Conservation (phyloP, 1,140 invertebrate species). For the Heliconius hewitsoni region DNA sequence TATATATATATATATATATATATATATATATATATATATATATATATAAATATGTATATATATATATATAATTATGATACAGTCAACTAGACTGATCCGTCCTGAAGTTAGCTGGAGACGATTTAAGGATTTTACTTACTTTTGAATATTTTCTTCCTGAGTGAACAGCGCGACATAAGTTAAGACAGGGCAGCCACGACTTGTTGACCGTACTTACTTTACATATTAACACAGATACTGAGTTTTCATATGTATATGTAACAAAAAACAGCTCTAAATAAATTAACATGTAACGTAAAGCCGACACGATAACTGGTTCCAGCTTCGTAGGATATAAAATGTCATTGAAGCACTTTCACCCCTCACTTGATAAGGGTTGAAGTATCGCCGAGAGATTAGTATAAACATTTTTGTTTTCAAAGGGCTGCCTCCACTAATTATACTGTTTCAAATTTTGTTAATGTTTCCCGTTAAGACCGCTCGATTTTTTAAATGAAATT, state of each 20-base stretch:
- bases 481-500: neutral
- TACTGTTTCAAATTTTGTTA: neutral
- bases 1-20: too few relatives aligned
- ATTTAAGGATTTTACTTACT: too few relatives aligned
- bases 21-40: too few relatives aligned
- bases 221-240: too few relatives aligned
- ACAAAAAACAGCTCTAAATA: neutral
- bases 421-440: neutral
- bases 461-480: neutral
- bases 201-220: too few relatives aligned
- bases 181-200: too few relatives aligned
- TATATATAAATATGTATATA: too few relatives aligned
- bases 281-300: neutral
- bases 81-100: too few relatives aligned
- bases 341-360: constrained; percentile 8
- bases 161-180: too few relatives aligned
- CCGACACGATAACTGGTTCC: neutral
- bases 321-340: neutral
- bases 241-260: neutral
- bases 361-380: constrained; percentile 9
- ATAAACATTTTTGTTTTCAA: constrained; percentile 1
- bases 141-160: too few relatives aligned
- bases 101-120: too few relatives aligned
- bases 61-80: too few relatives aligned
- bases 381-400: constrained; percentile 10